Base-by-base conservation (phyloP, 2,888 invertebrate genomes). In the Clusia tigrina region DNA sequence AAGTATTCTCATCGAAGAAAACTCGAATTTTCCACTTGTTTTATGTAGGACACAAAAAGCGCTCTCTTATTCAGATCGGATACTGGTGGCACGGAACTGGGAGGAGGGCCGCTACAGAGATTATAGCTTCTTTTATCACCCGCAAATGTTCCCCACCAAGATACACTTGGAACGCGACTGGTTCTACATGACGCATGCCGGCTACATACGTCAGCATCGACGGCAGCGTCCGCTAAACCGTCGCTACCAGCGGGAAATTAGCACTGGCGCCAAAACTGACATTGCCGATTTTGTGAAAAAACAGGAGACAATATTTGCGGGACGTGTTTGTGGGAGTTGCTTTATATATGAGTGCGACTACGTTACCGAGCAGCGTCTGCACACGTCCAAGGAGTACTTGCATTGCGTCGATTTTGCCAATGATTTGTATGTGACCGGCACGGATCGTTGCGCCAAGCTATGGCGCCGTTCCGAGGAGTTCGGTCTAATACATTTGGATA, bases 151-250 rank as follows among this genome's bases (percentile, higher is more conserved):
- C 66, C 84, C 87, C 74, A 87, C 89, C 48, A 87, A 87, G 83
- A 70, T 89, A 9, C 80, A 84, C 54, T 71, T 89, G 37, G 85
- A 86, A 9, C 79, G 79, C 1, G 80, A 86, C 20, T 74, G 74
- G 26, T 69, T 89, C 0, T 89, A 88, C 85, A 83, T 88, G 66
- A 86, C 88, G 52, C 83, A 86, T 69, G 86, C 85, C 2, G 71
- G 74, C 22, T 80, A 78, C 61, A 65, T 83, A 24, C 74, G 81
- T 2, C 74, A 78, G 52, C 76, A 83, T 59, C 71, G 67, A 15
- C 74, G 83, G 1, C 23, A 81, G 71, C 77, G 81, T 64, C 69
- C 80, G 37, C 59, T 86, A 67, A 74, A 79, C 68, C 73, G 80
- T 68, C 74, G 78, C 46, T 74, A 73, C 63, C 64, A 73, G 15